These are phyloP conservation scores for Gymnoscopelus microlampas DNA, from an alignment of 2,797 vertebrate species.

Conservation along the genomic window DNA sequence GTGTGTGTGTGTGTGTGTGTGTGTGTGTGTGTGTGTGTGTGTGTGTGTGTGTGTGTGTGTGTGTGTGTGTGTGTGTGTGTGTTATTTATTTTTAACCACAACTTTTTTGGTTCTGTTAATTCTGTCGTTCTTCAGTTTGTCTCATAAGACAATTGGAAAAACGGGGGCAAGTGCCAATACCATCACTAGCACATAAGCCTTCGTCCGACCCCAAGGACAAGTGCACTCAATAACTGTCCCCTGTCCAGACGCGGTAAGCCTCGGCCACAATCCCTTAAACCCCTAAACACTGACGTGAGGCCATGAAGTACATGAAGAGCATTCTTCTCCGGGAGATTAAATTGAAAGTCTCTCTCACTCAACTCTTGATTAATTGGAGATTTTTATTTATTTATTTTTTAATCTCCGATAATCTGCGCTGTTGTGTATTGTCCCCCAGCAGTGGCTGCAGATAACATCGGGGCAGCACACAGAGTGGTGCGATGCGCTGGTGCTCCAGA, in stretches of 20 bases:
- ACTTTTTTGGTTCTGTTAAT: too few species aligned
- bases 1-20: constrained; percentile 4
- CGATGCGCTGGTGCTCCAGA: constrained; percentile 60
- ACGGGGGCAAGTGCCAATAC: constrained; percentile 65
- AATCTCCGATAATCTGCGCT: constrained; percentile 58
- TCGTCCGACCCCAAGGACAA: constrained; percentile 81
- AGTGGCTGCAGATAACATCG: constrained; percentile 57
- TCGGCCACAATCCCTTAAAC: constrained; percentile 79
- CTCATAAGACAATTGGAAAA: constrained; percentile 25
- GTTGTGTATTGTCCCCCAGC: constrained; percentile 59
- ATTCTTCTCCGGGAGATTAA: constrained; percentile 76
- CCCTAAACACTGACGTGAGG: constrained; percentile 79
- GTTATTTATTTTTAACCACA: background rate
- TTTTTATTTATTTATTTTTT: constrained; percentile 8
- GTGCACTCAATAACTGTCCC: constrained; percentile 82
- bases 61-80: constrained; percentile 7
- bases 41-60: constrained; percentile 5
- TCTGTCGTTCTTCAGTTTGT: too few species aligned
- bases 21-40: constrained; percentile 1
- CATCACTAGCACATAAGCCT: constrained; percentile 72
- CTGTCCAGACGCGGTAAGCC: constrained; percentile 78
- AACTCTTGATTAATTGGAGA: constrained; percentile 75
- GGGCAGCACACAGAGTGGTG: constrained; percentile 15
- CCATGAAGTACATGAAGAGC: constrained; percentile 73
- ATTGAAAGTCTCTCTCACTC: constrained; percentile 72